Percentiles rank a stretch among this genome's conserved stretches.
phyloP scores from a whole-genome alignment of 2,113 vertebrate species.

The Theristicus caerulescens region DNA sequence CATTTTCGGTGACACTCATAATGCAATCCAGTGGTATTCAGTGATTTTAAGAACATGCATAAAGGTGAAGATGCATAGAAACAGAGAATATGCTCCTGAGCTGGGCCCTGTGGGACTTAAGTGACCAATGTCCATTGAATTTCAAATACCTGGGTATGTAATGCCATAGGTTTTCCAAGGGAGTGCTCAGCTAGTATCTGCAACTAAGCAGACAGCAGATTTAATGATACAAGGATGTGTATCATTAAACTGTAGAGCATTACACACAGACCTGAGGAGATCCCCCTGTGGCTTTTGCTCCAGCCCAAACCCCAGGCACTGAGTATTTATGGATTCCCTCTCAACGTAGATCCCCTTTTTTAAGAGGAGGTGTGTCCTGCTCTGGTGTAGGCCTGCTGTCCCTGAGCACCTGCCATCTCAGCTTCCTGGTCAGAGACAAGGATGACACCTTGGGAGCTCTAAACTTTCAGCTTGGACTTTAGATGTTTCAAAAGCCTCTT shows the following conservation, averaged over 20 bases:
- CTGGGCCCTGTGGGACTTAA: background rate
- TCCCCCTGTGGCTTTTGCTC: background rate
- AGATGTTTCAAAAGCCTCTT: background rate
- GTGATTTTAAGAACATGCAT: background rate
- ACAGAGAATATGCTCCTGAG: background rate
- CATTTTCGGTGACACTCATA: background rate
- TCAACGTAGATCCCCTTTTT: background rate
- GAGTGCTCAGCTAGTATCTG: background rate
- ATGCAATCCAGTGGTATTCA: background rate
- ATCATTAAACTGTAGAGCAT: background rate
- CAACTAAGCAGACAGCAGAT: background rate
- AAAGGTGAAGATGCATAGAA: background rate
- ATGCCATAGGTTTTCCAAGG: background rate
- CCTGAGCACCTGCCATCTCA: background rate
- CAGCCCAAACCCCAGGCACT: background rate
- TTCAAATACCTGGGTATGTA: background rate
- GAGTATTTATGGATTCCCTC: background rate
- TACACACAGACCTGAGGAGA: background rate
- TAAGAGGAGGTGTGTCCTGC: background rate
- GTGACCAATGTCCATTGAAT: background rate
- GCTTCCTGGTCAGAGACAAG: background rate
- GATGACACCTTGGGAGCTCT: background rate
- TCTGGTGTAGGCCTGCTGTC: background rate
- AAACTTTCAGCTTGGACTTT: background rate
- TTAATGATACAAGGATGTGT: background rate